Conservation (phyloP, 2,888 invertebrate species). For the Drepanosiphum platanoidis region DNA sequence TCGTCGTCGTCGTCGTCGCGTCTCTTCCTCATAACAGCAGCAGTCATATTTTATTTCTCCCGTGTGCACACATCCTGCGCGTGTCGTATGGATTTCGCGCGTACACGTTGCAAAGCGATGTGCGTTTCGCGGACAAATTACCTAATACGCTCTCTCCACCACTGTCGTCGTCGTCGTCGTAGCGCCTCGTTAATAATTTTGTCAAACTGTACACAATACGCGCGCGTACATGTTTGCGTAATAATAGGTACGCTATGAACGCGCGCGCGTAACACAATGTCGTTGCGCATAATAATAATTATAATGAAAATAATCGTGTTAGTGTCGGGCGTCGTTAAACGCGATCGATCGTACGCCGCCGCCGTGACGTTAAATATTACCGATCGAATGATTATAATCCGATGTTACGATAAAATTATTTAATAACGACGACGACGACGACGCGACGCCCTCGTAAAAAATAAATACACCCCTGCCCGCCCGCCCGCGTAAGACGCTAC, state of each 20-base stretch:
- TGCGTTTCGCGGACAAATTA: not conserved
- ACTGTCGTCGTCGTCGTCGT: too few species aligned
- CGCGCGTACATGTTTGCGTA: too few species aligned
- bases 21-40: not conserved
- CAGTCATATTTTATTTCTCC: conserved; percentile 16
- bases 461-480: not conserved
- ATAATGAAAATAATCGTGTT: too few species aligned
- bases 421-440: too few species aligned
- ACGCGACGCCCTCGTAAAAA: not conserved
- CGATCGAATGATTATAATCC: not conserved
- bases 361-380: not conserved
- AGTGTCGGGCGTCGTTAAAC: not conserved
- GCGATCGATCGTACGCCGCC: not conserved
- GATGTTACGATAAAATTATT: not conserved
- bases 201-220: not conserved
- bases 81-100: not conserved
- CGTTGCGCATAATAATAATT: too few species aligned
- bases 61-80: not conserved
- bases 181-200: not conserved
- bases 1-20: not conserved
- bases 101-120: not conserved
- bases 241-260: too few species aligned
- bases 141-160: not conserved
- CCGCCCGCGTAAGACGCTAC: not conserved
- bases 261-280: too few species aligned